These are phyloP conservation scores for Brachionus sp. DNA, from an alignment of 1,140 invertebrate genomes.

Conservation along the genomic window DNA sequence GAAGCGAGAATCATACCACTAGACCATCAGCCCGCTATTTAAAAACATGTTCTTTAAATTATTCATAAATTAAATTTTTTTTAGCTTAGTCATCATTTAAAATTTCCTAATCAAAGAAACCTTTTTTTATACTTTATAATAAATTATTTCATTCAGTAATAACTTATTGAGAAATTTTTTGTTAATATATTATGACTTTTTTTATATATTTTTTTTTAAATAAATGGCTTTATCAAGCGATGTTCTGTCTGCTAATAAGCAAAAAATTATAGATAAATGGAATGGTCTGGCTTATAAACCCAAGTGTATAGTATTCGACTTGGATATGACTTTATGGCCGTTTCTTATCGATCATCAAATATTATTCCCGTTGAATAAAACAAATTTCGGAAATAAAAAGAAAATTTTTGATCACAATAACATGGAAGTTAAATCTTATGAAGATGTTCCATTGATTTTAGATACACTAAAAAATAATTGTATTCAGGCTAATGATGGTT, in stretches of 20 bases:
- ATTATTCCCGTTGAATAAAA: not conserved
- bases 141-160: too few species aligned
- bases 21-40: constrained; percentile 18
- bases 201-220: too few species aligned
- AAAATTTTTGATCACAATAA: constrained; percentile 27
- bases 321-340: constrained; percentile 41
- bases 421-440: not conserved
- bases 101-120: not conserved
- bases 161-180: not conserved
- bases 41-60: not conserved
- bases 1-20: constrained; percentile 12
- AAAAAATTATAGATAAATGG: constrained; percentile 7
- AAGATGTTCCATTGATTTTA: not conserved
- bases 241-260: too few species aligned
- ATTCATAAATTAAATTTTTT: not conserved
- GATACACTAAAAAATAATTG: not conserved
- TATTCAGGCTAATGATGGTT: not conserved
- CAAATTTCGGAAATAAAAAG: not conserved
- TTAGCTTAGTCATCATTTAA: not conserved
- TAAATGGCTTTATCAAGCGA: not conserved
- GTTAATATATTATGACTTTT: too few species aligned
- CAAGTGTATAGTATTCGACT: constrained; percentile 34
- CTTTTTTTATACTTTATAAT: too few species aligned
- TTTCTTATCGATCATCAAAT: constrained; percentile 22
- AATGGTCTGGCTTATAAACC: constrained; percentile 1